Conservation (phyloP, 1,140 invertebrate genomes). For the Eumeta japonica region DNA sequence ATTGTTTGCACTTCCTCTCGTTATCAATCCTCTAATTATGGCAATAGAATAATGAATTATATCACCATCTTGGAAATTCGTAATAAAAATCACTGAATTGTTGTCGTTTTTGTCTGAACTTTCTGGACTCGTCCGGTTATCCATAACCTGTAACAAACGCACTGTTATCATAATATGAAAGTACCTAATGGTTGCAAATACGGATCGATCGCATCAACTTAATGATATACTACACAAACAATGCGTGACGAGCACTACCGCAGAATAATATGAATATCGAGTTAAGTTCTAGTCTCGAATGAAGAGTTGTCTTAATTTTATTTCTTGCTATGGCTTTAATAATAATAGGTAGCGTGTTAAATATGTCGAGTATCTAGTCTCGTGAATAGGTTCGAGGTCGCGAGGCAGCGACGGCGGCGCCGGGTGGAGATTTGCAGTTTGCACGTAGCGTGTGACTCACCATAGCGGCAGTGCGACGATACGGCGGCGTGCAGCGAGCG, state of each 20-base stretch:
- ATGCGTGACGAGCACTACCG: too few species aligned
- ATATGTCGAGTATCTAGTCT: neutral
- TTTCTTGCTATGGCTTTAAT: neutral
- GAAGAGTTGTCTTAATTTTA: neutral
- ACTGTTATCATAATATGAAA: too few species aligned
- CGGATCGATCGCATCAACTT: too few species aligned
- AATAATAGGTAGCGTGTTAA: neutral
- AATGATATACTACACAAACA: too few species aligned
- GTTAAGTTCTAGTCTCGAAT: neutral
- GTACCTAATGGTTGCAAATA: too few species aligned
- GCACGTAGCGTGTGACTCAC: neutral
- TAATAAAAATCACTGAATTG: constrained; percentile 44
- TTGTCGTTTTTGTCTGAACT: constrained; percentile 39
- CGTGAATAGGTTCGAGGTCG: neutral
- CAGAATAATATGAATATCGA: too few species aligned
- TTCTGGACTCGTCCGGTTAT: constrained; percentile 41
- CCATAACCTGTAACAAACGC: constrained; percentile 51
- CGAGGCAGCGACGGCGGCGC: neutral
- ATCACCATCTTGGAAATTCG: constrained; percentile 54
- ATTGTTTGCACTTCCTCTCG: constrained; percentile 42
- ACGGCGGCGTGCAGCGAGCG: too few species aligned
- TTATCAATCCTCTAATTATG: constrained; percentile 50
- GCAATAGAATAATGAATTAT: constrained; percentile 47
- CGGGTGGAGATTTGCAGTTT: neutral
- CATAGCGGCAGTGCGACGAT: too few species aligned